Conservation (phyloP, 2,797 vertebrate species). For the Heliangelus exortis region DNA sequence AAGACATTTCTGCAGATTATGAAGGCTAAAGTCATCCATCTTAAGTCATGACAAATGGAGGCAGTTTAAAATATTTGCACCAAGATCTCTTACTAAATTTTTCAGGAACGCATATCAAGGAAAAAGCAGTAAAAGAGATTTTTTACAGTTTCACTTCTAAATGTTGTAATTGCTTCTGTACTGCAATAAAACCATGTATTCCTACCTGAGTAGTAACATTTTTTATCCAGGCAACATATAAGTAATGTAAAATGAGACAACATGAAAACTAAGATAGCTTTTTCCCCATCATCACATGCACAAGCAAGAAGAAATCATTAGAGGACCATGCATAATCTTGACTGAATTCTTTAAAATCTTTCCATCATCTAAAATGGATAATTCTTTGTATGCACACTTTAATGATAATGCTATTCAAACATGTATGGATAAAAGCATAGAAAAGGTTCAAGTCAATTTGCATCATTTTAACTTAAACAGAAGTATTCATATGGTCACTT, state of each 20-base stretch:
- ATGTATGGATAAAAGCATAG: fast-evolving
- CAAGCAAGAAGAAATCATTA: neutral
- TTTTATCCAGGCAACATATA: neutral
- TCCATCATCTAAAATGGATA: neutral
- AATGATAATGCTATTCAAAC: neutral
- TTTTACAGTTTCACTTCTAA: neutral
- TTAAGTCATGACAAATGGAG: neutral
- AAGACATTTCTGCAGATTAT: neutral
- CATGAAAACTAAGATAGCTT: neutral
- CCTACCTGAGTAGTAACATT: neutral
- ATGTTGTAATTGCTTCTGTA: neutral
- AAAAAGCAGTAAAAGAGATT: neutral
- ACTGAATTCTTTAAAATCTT: neutral
- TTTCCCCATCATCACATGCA: neutral
- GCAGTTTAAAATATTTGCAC: neutral
- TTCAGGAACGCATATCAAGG: neutral
- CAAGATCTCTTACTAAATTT: neutral
- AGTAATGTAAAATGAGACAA: neutral
- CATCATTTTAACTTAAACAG: neutral
- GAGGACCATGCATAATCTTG: neutral
- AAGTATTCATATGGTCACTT: neutral
- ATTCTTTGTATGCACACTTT: neutral
- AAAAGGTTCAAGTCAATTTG: neutral
- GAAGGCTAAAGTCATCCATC: neutral
- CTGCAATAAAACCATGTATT: neutral